Evolutionary conservation across 2,888 invertebrate genomes (phyloP).

Genomic region (Gymnosoma rotundatum): DNA sequence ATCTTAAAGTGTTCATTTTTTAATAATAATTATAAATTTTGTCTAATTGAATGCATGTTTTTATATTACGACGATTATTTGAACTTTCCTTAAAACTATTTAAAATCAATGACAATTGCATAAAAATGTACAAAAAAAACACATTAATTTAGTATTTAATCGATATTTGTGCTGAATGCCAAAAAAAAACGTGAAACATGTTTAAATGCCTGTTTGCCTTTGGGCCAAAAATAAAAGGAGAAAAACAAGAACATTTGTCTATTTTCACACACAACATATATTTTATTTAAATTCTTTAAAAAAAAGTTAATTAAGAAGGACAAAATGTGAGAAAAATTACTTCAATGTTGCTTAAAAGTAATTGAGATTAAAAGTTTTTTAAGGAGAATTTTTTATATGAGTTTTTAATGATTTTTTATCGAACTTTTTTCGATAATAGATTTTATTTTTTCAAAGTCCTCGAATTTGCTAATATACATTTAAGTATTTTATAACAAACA

Average conservation of each 20-base stretch:
- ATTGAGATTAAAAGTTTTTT: no score
- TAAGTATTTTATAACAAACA: no score
- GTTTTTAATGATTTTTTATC: no score
- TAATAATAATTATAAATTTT: conserved; percentile 14
- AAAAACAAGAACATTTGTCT: conserved; percentile 45
- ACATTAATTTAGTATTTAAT: conserved; percentile 58
- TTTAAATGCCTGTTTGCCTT: conserved; percentile 34
- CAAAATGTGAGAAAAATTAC: no score
- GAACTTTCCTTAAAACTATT: conserved; percentile 37
- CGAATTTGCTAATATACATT: no score
- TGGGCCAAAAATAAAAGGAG: conserved; percentile 12
- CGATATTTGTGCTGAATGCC: conserved; percentile 56
- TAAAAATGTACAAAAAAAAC: conserved; percentile 6
- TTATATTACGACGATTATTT: conserved; percentile 12
- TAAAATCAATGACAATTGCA: conserved; percentile 65
- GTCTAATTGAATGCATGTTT: conserved; percentile 28
- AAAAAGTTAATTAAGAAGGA: no score
- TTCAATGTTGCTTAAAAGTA: no score
- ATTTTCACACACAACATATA: conserved; percentile 36
- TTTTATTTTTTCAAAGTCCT: no score
- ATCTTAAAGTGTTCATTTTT: background rate
- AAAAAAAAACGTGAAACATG: conserved; percentile 16
- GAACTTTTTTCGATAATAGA: no score
- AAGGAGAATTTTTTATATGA: no score
- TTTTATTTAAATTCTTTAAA: no score